phyloP scores from a whole-genome alignment of 2,888 invertebrate species.

The Dicyrtomina minuta region DNA sequence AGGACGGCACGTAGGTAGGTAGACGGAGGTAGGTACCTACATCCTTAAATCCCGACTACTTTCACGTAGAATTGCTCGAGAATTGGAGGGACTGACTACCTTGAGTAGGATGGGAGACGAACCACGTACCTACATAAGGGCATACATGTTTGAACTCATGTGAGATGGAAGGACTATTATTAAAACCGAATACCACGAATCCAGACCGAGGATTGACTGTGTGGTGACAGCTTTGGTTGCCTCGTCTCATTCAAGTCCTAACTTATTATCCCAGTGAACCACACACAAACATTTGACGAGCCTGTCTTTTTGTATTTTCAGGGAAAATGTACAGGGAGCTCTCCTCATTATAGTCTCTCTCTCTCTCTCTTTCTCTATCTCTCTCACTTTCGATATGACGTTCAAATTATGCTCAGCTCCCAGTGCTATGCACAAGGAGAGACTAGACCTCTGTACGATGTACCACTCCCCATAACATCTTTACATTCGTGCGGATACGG shows the following conservation, averaged over 20 bases:
- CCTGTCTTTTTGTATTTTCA: constrained; percentile 32
- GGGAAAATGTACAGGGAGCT: constrained; percentile 3
- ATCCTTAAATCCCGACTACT: too few species aligned
- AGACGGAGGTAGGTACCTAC: background rate
- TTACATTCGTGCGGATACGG: too few species aligned
- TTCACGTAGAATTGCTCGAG: too few species aligned
- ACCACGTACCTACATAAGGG: too few species aligned
- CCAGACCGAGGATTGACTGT: constrained; percentile 22
- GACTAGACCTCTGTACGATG: background rate
- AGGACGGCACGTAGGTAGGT: constrained; percentile 7
- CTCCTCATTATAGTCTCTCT: constrained; percentile 26
- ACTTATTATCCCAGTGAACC: constrained; percentile 26
- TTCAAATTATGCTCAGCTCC: constrained; percentile 26
- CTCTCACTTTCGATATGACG: background rate
- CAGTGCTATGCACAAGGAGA: background rate
- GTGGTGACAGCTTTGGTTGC: constrained; percentile 34
- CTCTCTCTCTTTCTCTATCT: background rate
- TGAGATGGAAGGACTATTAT: constrained; percentile 30
- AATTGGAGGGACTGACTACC: too few species aligned
- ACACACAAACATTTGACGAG: constrained; percentile 32
- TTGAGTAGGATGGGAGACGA: too few species aligned
- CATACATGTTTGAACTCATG: constrained; percentile 4
- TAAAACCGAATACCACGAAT: constrained; percentile 27
- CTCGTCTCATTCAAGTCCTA: constrained; percentile 31
- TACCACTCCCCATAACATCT: too few species aligned